Percentiles rank a stretch among this genome's conserved stretches.
Conservation (phyloP, 2,113 vertebrate species). For the Murina feae region DNA sequence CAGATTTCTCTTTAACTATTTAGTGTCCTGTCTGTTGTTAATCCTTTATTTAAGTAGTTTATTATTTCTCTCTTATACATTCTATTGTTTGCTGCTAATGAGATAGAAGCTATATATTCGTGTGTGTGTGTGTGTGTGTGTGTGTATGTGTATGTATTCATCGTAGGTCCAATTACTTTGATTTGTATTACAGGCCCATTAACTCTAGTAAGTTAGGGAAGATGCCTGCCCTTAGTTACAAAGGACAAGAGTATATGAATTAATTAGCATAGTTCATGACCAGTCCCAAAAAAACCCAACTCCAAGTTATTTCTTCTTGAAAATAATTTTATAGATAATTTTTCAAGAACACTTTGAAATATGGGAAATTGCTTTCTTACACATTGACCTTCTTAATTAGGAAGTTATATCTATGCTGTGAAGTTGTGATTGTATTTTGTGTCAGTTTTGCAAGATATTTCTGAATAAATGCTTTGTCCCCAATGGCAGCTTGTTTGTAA, state of each 20-base stretch:
- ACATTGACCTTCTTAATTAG: neutral
- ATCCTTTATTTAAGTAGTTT: neutral
- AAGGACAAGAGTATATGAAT: neutral
- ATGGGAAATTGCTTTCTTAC: neutral
- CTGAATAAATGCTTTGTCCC: constrained; percentile 23
- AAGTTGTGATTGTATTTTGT: neutral
- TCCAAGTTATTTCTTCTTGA: neutral
- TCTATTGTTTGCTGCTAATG: neutral
- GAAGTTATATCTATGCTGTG: neutral
- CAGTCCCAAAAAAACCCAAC: neutral
- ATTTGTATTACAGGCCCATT: neutral
- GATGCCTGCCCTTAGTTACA: neutral
- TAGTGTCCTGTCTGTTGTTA: neutral
- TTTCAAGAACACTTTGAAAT: neutral
- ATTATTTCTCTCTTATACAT: neutral
- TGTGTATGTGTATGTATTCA: neutral
- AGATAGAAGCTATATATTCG: neutral
- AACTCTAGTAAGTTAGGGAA: neutral
- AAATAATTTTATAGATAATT: neutral
- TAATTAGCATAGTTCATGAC: neutral
- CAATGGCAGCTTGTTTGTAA: constrained; percentile 90
- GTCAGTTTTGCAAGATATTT: neutral
- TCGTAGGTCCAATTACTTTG: neutral
- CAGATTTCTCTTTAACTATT: neutral
- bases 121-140: neutral